These are phyloP conservation scores for Hemithea aestivaria DNA, from an alignment of 2,888 invertebrate species.

Conservation along the genomic window DNA sequence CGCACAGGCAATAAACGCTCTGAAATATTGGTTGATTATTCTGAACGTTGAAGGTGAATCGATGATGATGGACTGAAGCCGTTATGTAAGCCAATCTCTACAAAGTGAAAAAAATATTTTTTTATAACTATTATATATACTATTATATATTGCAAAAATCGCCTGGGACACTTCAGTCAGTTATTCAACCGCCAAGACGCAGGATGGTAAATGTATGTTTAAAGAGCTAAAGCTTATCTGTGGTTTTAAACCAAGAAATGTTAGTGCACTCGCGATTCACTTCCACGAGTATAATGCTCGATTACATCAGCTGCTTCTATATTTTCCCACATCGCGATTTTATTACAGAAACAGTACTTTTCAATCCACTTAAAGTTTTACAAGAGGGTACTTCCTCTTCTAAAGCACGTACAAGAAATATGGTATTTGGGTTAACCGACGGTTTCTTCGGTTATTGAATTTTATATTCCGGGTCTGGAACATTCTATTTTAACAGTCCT, in stretches of 20 bases:
- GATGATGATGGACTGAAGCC: conserved; percentile 1
- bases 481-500: conserved; percentile 63
- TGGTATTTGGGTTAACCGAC: conserved; percentile 32
- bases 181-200: too few species aligned
- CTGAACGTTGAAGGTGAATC: conserved; percentile 1
- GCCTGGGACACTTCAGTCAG: too few species aligned
- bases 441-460: conserved; percentile 53
- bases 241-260: too few species aligned
- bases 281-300: too few species aligned
- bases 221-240: too few species aligned
- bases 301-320: neutral
- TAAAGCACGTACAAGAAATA: conserved; percentile 29
- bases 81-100: neutral
- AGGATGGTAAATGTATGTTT: too few species aligned
- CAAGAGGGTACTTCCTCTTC: conserved; percentile 19
- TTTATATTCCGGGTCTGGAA: conserved; percentile 55
- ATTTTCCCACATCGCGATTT: conserved; percentile 1
- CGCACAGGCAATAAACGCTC: conserved; percentile 23
- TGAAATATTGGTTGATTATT: conserved; percentile 16
- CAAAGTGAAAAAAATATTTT: too few species aligned
- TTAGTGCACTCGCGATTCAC: too few species aligned
- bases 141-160: too few species aligned
- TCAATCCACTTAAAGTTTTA: conserved; percentile 27
- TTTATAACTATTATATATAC: too few species aligned
- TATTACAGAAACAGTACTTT: conserved; percentile 18